Percentiles rank a stretch among this genome's conserved stretches.
Evolutionary conservation across 2,113 vertebrate genomes (phyloP).

Genomic region (Cariama cristata): DNA sequence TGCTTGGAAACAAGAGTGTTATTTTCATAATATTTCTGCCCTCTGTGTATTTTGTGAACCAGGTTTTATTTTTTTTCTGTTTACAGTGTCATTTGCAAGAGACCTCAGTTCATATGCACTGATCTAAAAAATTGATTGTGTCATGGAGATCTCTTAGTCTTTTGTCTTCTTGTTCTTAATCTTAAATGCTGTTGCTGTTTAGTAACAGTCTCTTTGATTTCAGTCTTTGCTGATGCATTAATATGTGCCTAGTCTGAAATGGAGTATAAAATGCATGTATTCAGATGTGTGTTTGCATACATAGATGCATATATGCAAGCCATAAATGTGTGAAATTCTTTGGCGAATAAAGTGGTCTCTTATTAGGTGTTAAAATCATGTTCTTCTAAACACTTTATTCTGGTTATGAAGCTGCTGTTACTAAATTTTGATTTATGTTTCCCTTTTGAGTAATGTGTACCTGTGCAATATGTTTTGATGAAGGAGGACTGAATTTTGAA

Average conservation of each 20-base stretch:
- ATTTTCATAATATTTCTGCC: neutral
- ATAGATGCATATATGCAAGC: accelerated
- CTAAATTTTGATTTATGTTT: neutral
- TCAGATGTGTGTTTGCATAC: neutral
- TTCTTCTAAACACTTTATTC: neutral
- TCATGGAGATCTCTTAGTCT: neutral
- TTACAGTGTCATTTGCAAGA: neutral
- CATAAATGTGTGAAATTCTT: neutral
- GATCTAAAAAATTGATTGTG: neutral
- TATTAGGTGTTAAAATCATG: neutral
- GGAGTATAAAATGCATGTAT: neutral
- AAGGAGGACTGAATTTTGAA: neutral
- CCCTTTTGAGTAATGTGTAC: neutral
- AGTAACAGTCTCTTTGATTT: neutral
- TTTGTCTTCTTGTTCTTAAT: neutral
- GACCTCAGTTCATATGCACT: neutral
- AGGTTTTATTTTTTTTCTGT: neutral
- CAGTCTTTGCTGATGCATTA: neutral
- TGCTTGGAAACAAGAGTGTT: neutral
- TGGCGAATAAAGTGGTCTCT: neutral
- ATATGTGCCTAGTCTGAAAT: neutral
- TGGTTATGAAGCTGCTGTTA: neutral
- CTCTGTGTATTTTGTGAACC: neutral
- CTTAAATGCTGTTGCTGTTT: neutral
- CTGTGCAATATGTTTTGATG: neutral